Evolutionary conservation across 2,797 vertebrate species (phyloP), one percentile per base, ranked within the genome.

Genomic region (Brachymystax lenok): DNA sequence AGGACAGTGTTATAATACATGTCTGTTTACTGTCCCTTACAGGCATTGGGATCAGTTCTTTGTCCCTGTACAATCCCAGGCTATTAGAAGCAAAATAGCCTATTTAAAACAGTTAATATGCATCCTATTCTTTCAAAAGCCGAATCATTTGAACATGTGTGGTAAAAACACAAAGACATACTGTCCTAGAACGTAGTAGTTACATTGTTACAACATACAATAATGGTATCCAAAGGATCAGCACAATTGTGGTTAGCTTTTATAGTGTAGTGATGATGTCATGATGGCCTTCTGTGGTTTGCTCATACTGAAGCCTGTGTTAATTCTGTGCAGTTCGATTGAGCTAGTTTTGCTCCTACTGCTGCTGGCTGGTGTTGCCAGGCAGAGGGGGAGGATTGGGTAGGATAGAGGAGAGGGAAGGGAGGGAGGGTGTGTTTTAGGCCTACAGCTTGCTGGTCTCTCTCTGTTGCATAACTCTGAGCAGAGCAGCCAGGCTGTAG

Each of bases 381-480:
- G 78, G 89, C 79, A 77, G 80, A 81, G 82, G 74, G 76, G 72
- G 80, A 69, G 76, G 87, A 71, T 81, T 85, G 82, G 75, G 83
- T 75, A 79, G 84, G 78, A 84, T 74, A 79, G 83, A 82, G 74
- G 76, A 40, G 21, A 28, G 78, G 72, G 88, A 83, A 85, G 76
- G 84, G 90, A 84, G 85, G 83, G 87, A 87, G 77, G 92, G 92
- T 91, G 88, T 92, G 86, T 85, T 90, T 90, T 91, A 90, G 91
- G 94, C 90, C 71, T 92, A 89, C 91, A 92, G 92, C 89, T 92
- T 82, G 84, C 84, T 88, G 81, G 54, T 13, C 90, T 84, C 79
- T 91, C 87, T 77, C 80, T 84, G 84, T 94, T 94, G 90, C 89
- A 89, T 94, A 93, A 94, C 88, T 87, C 83, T 80, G 84, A 89